Evolutionary conservation across 2,113 vertebrate genomes (phyloP).

Genomic region (Mesoclemmys tuberculata): DNA sequence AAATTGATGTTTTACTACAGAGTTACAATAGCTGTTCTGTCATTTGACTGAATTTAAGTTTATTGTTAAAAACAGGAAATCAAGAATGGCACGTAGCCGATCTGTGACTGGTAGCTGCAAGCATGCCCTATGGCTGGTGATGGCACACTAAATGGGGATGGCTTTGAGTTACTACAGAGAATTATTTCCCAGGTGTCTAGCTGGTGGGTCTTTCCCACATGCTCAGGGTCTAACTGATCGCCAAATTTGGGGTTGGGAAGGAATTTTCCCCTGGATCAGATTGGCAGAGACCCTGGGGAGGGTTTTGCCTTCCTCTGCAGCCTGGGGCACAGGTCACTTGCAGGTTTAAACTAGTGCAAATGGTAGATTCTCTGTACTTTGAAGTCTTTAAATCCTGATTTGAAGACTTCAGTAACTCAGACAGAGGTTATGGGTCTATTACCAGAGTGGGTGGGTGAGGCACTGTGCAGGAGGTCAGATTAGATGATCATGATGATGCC

Average conservation of each 20-base stretch:
- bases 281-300: not conserved
- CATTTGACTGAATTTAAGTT: not conserved
- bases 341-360: not conserved
- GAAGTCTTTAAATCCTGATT: not conserved
- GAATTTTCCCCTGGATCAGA: not conserved
- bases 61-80: constrained; percentile 4
- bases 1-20: constrained; percentile 15
- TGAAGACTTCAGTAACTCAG: not conserved
- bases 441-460: not conserved
- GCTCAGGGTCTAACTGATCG: not conserved
- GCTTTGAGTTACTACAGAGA: not conserved
- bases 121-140: not conserved
- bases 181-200: not conserved
- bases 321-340: not conserved
- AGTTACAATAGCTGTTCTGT: not conserved
- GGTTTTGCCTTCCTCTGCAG: not conserved
- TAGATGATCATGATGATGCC: not conserved
- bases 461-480: not conserved
- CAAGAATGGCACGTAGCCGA: not conserved
- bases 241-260: not conserved
- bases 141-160: not conserved
- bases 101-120: not conserved
- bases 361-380: not conserved
- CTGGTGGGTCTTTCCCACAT: not conserved
- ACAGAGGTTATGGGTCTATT: not conserved